A percentile compares a stretch with the other conserved stretches of the same genome.
These are phyloP conservation scores for Chymomyza costata DNA, from an alignment of 1,140 invertebrate species.

Conservation along the genomic window DNA sequence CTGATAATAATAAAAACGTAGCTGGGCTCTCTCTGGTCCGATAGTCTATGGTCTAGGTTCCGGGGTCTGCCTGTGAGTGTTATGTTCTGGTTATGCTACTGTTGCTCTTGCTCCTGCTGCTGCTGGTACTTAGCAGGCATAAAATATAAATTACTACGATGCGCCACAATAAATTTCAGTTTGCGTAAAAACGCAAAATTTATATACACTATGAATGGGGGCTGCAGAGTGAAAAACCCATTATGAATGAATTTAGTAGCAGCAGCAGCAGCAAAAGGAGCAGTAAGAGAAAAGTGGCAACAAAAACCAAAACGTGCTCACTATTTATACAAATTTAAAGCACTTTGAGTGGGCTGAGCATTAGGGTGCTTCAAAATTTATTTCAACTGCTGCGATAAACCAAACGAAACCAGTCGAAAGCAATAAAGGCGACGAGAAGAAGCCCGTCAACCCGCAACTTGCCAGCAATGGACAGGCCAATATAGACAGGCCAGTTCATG, in stretches of 20 bases:
- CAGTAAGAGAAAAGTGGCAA: constrained; percentile 45
- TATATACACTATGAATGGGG: constrained; percentile 47
- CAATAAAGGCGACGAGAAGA: constrained; percentile 56
- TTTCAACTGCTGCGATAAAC: constrained; percentile 63
- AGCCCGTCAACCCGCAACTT: constrained; percentile 11
- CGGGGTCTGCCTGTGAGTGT: no score
- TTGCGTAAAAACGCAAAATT: constrained; percentile 71
- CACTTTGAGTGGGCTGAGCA: constrained; percentile 10
- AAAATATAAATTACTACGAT: constrained; percentile 71
- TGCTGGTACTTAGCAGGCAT: constrained; percentile 61
- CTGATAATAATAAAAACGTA: constrained; percentile 14
- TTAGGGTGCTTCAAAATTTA: constrained; percentile 54
- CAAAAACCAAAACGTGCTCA: constrained; percentile 49
- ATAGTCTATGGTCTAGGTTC: no score
- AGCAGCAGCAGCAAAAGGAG: constrained; percentile 19
- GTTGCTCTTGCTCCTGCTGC: no score
- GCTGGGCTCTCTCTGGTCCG: no score
- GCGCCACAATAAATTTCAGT: constrained; percentile 72
- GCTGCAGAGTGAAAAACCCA: constrained; percentile 52
- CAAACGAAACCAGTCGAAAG: constrained; percentile 56
- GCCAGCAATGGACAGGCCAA: constrained; percentile 49
- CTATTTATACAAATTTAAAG: constrained; percentile 55
- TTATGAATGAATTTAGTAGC: constrained; percentile 73
- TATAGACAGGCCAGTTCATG: constrained; percentile 3
- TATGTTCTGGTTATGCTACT: no score